Percentiles rank a stretch among this genome's conserved stretches.
Conservation (phyloP, 2,113 vertebrate genomes). For the Rhodinocichla rosea region DNA sequence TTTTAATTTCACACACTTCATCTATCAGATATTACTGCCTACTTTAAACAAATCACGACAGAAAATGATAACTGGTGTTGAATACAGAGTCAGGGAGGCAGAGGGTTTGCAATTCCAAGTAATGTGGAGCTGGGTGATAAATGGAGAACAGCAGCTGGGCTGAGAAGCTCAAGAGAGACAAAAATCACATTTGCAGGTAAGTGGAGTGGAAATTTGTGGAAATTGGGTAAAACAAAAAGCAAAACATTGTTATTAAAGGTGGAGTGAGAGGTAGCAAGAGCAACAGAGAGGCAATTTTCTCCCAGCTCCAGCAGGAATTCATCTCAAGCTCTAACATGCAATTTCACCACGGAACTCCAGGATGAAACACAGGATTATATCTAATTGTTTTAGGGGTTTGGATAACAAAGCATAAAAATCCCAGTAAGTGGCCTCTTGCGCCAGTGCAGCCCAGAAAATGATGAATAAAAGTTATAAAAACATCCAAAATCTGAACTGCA, state of each 20-base stretch:
- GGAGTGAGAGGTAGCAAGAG: background rate
- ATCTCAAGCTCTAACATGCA: background rate
- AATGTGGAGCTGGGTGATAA: background rate
- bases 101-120: background rate
- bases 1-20: background rate
- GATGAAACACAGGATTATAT: background rate
- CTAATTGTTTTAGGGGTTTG: background rate
- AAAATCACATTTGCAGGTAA: constrained; percentile 29
- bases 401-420: background rate
- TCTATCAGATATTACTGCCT: background rate
- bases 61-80: background rate
- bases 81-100: background rate
- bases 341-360: background rate
- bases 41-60: background rate
- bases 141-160: background rate
- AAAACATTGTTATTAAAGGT: constrained; percentile 10
- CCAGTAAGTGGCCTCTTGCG: background rate
- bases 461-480: background rate
- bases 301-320: background rate
- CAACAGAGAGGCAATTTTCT: background rate
- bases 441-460: background rate
- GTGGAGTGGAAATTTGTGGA: constrained; percentile 12
- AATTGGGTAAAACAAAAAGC: background rate
- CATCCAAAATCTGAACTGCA: background rate
- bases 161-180: background rate